Evolutionary conservation across 2,113 vertebrate genomes (phyloP).

Genomic region (Sminthopsis crassicaudata): DNA sequence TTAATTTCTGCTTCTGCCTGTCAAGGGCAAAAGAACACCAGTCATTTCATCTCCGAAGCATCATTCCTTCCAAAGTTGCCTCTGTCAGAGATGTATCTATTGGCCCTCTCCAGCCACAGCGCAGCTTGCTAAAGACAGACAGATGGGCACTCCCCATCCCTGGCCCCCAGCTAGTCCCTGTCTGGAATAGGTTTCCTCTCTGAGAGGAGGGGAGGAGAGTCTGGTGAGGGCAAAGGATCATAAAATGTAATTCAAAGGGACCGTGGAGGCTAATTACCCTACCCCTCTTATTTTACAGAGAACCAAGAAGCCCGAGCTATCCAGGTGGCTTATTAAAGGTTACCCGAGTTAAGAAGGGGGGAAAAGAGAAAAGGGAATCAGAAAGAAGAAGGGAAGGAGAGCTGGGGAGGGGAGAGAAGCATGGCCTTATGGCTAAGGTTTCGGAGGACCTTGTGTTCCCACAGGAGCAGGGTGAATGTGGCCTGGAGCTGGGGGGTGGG

Average conservation of each 20-base stretch:
- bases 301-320: background rate
- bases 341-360: background rate
- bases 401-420: background rate
- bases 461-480: background rate
- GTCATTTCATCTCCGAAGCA: background rate
- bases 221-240: background rate
- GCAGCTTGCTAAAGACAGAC: background rate
- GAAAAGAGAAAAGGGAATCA: too few species aligned
- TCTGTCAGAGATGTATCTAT: background rate
- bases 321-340: background rate
- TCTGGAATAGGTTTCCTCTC: background rate
- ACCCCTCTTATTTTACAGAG: background rate
- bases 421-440: background rate
- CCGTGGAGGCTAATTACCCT: background rate
- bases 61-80: background rate
- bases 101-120: background rate
- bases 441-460: background rate
- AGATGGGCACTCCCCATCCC: background rate
- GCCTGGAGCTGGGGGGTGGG: background rate
- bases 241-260: background rate
- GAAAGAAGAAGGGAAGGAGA: background rate
- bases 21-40: background rate
- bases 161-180: background rate
- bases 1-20: background rate
- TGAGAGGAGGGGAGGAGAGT: background rate